A percentile compares a stretch with the other conserved stretches of the same genome.
These are phyloP conservation scores for Cantharis nigra DNA, from an alignment of 2,888 invertebrate species.

Conservation along the genomic window DNA sequence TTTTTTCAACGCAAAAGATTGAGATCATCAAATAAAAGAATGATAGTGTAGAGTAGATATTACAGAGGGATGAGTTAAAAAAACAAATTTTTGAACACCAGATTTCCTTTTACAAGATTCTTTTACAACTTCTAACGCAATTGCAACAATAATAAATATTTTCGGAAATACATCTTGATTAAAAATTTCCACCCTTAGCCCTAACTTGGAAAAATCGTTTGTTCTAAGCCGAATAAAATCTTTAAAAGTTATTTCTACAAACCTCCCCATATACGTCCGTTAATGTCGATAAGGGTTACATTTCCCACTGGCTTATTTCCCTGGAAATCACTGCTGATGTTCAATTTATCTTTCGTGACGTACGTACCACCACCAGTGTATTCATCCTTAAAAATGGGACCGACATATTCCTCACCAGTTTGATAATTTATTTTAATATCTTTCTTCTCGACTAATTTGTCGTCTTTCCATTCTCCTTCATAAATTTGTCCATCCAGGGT, in stretches of 20 bases:
- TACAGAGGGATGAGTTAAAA: no score
- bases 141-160: no score
- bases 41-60: no score
- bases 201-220: no score
- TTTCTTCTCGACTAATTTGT: constrained; percentile 55
- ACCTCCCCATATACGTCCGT: constrained; percentile 61
- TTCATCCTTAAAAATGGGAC: constrained; percentile 57
- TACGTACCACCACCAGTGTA: constrained; percentile 60
- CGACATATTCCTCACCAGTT: constrained; percentile 60
- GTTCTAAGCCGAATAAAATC: no score
- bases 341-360: constrained; percentile 58
- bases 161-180: no score
- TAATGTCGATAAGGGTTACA: constrained; percentile 58
- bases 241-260: neutral
- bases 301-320: constrained; percentile 59
- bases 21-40: no score
- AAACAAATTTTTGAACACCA: no score
- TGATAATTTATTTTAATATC: constrained; percentile 54
- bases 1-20: no score
- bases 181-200: no score
- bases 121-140: no score
- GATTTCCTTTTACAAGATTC: no score
- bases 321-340: constrained; percentile 57
- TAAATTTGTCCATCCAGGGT: constrained; percentile 65
- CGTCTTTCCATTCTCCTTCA: constrained; percentile 61